Conservation (phyloP, 30 jellyfish, hydroid and myxozoan genomes). For the Euphysa ruthae region DNA sequence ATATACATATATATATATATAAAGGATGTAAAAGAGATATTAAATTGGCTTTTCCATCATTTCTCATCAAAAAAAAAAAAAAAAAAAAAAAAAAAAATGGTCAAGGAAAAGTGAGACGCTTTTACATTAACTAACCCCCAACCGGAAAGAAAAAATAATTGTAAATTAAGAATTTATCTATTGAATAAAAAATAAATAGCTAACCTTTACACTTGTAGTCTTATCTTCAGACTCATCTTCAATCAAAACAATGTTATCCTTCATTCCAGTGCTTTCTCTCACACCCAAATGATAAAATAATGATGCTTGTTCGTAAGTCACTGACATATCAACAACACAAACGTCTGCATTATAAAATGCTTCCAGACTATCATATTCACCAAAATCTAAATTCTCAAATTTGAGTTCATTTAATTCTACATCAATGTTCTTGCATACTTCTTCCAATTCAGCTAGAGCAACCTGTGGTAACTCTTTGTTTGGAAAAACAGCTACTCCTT, state of each 20-base stretch:
- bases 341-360: constrained; percentile 86
- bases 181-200: background rate
- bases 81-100: too few relatives aligned
- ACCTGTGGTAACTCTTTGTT: constrained; percentile 43
- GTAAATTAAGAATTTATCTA: background rate
- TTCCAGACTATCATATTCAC: constrained; percentile 67
- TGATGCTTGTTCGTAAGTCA: constrained; percentile 51
- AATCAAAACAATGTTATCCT: constrained; percentile 65
- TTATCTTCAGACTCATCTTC: constrained; percentile 35
- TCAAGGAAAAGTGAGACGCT: background rate
- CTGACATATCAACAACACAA: constrained; percentile 78
- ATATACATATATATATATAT: background rate
- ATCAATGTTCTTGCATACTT: constrained; percentile 54
- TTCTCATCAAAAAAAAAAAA: too few relatives aligned
- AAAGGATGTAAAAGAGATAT: background rate
- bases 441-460: constrained; percentile 41
- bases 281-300: constrained; percentile 92
- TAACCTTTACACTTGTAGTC: constrained; percentile 75
- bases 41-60: too few relatives aligned
- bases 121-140: background rate
- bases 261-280: constrained; percentile 97
- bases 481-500: constrained; percentile 75
- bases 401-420: constrained; percentile 52
- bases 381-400: constrained; percentile 79
- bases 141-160: background rate